Evolutionary conservation across 2,888 invertebrate species (phyloP).

Genomic region (Carabus problematicus): DNA sequence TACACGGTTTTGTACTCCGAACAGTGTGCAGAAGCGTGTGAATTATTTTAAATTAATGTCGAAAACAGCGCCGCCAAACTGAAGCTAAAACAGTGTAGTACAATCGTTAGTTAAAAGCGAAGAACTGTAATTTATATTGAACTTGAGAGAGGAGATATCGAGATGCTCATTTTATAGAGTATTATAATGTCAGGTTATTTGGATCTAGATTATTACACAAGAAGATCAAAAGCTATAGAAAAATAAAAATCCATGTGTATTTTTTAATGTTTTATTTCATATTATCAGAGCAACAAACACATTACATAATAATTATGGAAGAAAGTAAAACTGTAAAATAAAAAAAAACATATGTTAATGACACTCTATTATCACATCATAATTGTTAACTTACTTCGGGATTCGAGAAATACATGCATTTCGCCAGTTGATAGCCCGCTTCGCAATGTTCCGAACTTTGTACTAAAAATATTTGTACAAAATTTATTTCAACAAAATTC

Average conservation of each 20-base stretch:
- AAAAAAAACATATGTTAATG: conserved; percentile 30
- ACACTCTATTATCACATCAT: neutral
- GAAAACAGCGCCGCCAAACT: no score
- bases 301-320: conserved; percentile 41
- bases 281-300: conserved; percentile 25
- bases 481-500: conserved; percentile 30
- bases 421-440: conserved; percentile 59
- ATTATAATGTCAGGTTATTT: no score
- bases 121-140: no score
- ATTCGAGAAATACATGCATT: conserved; percentile 62
- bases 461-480: conserved; percentile 51
- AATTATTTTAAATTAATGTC: no score
- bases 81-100: no score
- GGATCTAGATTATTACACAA: conserved; percentile 1
- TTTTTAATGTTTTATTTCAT: neutral
- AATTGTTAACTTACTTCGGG: conserved; percentile 52
- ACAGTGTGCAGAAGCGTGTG: no score
- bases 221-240: no score
- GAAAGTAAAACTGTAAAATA: conserved; percentile 46
- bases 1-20: no score
- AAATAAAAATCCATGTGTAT: conserved; percentile 15
- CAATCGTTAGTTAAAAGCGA: no score
- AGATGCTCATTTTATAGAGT: no score
- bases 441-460: conserved; percentile 63
- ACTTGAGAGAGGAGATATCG: no score